A percentile compares a stretch with the other conserved stretches of the same genome.
These are phyloP conservation scores for Podarcis cretensis DNA, from an alignment of 2,113 vertebrate genomes.

Conservation along the genomic window DNA sequence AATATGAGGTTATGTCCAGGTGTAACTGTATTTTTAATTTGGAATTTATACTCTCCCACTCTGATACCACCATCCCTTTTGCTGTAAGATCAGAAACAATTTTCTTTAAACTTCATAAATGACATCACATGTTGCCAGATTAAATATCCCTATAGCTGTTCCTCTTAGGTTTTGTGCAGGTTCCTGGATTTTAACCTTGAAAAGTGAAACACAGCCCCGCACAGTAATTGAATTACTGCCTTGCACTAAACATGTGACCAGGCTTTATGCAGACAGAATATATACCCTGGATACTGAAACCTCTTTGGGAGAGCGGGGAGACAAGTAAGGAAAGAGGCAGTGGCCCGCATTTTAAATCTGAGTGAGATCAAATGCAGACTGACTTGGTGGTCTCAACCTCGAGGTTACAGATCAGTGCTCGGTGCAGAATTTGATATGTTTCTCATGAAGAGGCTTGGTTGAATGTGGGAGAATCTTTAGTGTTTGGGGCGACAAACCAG, in stretches of 20 bases:
- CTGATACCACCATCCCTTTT: not conserved
- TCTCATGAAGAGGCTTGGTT: not conserved
- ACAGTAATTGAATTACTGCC: not conserved
- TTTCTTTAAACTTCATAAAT: not conserved
- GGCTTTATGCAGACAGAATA: not conserved
- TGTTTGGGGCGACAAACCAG: not conserved
- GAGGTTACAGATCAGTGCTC: not conserved
- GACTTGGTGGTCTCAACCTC: not conserved
- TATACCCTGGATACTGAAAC: not conserved
- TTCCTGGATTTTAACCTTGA: conserved; percentile 13
- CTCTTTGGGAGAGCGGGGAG: too few relatives aligned
- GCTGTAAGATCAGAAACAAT: not conserved
- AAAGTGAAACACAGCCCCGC: not conserved
- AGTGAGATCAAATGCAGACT: not conserved
- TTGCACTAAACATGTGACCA: not conserved
- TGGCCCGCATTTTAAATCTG: not conserved
- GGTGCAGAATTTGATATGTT: not conserved
- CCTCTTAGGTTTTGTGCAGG: not conserved
- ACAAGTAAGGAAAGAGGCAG: too few relatives aligned
- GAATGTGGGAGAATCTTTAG: not conserved
- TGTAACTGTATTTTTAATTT: not conserved
- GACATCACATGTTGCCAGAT: not conserved
- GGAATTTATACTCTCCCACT: not conserved
- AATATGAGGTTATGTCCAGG: not conserved
- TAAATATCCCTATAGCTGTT: conserved; percentile 3